Evolutionary conservation across 1,140 invertebrate species (phyloP).

Genomic region (Camponotus pennsylvanicus): DNA sequence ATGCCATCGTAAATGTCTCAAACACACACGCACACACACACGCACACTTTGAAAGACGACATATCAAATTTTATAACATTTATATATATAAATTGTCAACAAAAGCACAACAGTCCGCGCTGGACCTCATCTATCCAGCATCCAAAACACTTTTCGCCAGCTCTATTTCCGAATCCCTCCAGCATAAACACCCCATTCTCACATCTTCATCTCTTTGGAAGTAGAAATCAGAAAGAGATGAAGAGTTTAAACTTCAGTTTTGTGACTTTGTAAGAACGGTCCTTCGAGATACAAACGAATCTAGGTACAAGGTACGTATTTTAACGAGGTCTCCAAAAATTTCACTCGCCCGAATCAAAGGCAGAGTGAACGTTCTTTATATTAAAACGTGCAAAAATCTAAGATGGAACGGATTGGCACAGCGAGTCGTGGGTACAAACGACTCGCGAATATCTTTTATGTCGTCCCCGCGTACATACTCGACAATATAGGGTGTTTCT

Average conservation of each 20-base stretch:
- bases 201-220: background rate
- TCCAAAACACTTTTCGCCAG: background rate
- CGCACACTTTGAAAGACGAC: conserved; percentile 18
- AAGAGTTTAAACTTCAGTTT: background rate
- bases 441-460: conserved; percentile 15
- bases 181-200: background rate
- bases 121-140: background rate
- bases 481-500: background rate
- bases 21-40: background rate
- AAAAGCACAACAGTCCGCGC: background rate
- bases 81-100: conserved; percentile 26
- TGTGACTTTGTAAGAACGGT: conserved; percentile 1
- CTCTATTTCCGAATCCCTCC: background rate
- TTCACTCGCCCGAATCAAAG: background rate
- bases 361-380: conserved; percentile 7
- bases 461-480: background rate
- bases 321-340: background rate
- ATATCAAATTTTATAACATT: conserved; percentile 9
- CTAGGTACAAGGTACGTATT: conserved; percentile 18
- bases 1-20: conserved; percentile 42
- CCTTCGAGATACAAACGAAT: background rate
- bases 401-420: conserved; percentile 70
- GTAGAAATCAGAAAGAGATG: background rate
- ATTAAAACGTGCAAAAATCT: conserved; percentile 54
- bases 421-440: conserved; percentile 42